Percentiles rank a stretch among this genome's conserved stretches.
phyloP scores from a whole-genome alignment of 2,113 vertebrate species.

The Theristicus caerulescens region DNA sequence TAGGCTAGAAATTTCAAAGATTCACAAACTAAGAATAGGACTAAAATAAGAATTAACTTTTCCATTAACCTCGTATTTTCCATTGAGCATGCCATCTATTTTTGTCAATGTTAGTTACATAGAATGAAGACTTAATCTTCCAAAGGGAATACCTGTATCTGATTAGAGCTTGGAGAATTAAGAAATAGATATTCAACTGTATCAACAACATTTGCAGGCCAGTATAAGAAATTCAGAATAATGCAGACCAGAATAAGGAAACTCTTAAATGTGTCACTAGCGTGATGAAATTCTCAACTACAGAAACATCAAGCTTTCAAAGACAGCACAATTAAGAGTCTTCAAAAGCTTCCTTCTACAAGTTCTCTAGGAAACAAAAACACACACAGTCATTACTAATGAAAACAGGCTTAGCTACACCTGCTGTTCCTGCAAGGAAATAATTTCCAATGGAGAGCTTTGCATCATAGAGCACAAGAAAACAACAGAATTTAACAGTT shows the following conservation, averaged over 20 bases:
- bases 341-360: neutral
- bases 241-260: neutral
- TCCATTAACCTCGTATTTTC: neutral
- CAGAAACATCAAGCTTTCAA: neutral
- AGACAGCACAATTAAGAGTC: neutral
- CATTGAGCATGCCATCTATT: neutral
- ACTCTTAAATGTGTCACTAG: neutral
- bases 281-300: neutral
- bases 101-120: neutral
- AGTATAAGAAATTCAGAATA: neutral
- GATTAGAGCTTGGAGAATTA: neutral
- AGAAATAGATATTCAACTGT: neutral
- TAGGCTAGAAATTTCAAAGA: neutral
- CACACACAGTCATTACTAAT: neutral
- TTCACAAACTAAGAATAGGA: neutral
- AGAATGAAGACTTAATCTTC: neutral
- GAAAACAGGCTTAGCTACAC: neutral
- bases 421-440: neutral
- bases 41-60: neutral
- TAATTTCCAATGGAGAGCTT: neutral
- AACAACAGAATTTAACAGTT: neutral
- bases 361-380: neutral
- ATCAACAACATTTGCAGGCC: neutral
- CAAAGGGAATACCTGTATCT: neutral
- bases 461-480: neutral